phyloP scores from a whole-genome alignment of 2,113 vertebrate genomes.

The Hepsetus odoe region DNA sequence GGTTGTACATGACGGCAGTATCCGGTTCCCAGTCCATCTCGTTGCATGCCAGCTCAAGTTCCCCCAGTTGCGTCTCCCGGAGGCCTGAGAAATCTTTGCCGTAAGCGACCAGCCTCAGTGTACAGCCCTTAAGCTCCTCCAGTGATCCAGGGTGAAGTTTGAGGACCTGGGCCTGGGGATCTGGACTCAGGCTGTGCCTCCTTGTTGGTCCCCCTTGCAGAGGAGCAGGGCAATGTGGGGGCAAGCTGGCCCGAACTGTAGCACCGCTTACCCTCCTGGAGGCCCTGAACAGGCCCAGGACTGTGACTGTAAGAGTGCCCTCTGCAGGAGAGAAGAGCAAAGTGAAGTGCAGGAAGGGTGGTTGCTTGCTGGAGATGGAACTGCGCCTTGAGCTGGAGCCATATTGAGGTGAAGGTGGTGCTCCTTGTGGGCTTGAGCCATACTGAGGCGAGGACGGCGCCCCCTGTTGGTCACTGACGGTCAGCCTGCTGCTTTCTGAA shows the following conservation, averaged over 20 bases:
- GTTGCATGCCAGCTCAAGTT: conserved; percentile 76
- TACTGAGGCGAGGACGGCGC: conserved; percentile 45
- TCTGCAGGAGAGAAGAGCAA: conserved; percentile 68
- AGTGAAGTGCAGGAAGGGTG: conserved; percentile 71
- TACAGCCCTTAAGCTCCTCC: conserved; percentile 71
- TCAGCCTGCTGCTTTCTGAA: conserved; percentile 54
- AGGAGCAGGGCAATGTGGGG: conserved; percentile 62
- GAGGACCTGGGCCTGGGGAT: conserved; percentile 66
- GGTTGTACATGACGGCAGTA: conserved; percentile 63
- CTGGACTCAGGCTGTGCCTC: conserved; percentile 66
- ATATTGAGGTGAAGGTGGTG: conserved; percentile 12
- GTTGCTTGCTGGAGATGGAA: conserved; percentile 53
- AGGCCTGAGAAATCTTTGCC: conserved; percentile 73
- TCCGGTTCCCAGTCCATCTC: conserved; percentile 71
- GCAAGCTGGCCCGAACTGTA: conserved; percentile 71
- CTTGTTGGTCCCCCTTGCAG: conserved; percentile 44
- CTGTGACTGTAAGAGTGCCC: conserved; percentile 69
- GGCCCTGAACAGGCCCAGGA: conserved; percentile 72
- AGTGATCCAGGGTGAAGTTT: conserved; percentile 68
- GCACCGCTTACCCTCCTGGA: conserved; percentile 64
- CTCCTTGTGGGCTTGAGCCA: conserved; percentile 28
- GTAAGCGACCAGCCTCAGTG: conserved; percentile 72
- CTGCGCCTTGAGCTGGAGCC: conserved; percentile 47
- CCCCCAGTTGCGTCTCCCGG: conserved; percentile 72
- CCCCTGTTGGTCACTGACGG: conserved; percentile 5